Evolutionary conservation across 2,888 invertebrate species (phyloP), one percentile per base, ranked within the genome.

Genomic region (Dromius quadrimaculatus): DNA sequence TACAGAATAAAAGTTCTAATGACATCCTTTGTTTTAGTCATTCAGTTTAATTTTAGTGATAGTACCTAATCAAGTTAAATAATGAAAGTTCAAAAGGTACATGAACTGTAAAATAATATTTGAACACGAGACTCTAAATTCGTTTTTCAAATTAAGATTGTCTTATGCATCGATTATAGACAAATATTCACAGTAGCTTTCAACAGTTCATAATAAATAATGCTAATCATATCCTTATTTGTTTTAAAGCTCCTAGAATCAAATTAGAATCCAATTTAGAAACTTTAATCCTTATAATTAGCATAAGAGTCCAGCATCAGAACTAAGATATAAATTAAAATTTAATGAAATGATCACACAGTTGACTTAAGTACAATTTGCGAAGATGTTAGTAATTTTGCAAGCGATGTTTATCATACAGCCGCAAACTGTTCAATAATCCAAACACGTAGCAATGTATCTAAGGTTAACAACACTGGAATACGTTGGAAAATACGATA

Each of bases 391-490:
- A 41, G 41, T 41, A 41, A 41, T 41, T 41, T 41, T 41, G 41
- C 41, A 41, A 41, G 41, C 15, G 41, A 41, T 41, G 41, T 41
- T 41, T 41, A 41, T 41, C 41, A 11, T 17, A n/a, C 5, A n/a
- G 6, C 41, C 6, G 9, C 41, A 15, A 15, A 15, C 50, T 54
- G 28, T 28, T 54, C 28, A 28, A 54, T 23, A 54, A 54, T 28
- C 28, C 50, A 54, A 54, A 54, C 50, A 54, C 50, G 50, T 54
- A 41, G 41, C 13, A 15, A 41, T 19, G n/a, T 54, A 8, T 23
- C 50, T 54, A 54, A 54, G 50, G 50, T 54, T 54, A 54, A 54
- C 28, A 54, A 54, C 50, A 54, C 50, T 19, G 13, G 19, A n/a
- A n/a, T n/a, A n/a, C n/a, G n/a, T n/a, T n/a, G n/a, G n/a, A n/a